A percentile compares a stretch with the other conserved stretches of the same genome.
Evolutionary conservation across 2,797 vertebrate genomes (phyloP).

Genomic region (Oreochromis grahami): DNA sequence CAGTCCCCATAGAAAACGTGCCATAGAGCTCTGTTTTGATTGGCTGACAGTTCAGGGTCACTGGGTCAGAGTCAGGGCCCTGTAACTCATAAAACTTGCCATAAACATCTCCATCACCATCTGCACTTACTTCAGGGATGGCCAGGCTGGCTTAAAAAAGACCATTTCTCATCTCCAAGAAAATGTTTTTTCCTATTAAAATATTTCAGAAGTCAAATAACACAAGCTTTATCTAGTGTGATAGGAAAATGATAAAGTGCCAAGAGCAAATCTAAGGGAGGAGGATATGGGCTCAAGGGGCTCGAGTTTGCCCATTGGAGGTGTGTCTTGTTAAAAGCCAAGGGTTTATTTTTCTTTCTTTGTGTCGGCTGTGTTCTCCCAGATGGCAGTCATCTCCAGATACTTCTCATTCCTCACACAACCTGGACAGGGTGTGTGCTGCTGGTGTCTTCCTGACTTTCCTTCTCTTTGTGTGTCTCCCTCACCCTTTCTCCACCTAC

Average conservation of each 20-base stretch:
- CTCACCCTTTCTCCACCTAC: slow-evolving; percentile 45
- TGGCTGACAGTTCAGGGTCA: slow-evolving; percentile 74
- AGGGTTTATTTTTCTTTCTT: slow-evolving; percentile 72
- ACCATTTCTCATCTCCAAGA: slow-evolving; percentile 39
- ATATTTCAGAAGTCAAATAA: slow-evolving; percentile 65
- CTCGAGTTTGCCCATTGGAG: slow-evolving; percentile 62
- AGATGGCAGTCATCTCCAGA: slow-evolving; percentile 79
- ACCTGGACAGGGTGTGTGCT: slow-evolving; percentile 74
- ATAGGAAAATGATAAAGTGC: slow-evolving; percentile 66
- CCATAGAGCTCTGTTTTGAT: slow-evolving; percentile 67
- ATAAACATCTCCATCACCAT: slow-evolving; percentile 72
- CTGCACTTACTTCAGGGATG: slow-evolving; percentile 58
- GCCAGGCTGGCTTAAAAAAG: slow-evolving; percentile 32
- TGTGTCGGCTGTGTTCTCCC: slow-evolving; percentile 68
- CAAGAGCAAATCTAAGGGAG: slow-evolving; percentile 60
- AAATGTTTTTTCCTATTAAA: slow-evolving; percentile 42
- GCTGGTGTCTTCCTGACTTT: slow-evolving; percentile 54
- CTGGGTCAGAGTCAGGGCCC: slow-evolving; percentile 62
- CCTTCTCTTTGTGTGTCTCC: slow-evolving; percentile 34
- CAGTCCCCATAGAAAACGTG: slow-evolving; percentile 71
- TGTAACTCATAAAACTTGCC: slow-evolving; percentile 70
- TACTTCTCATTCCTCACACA: slow-evolving; percentile 76
- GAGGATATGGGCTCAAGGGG: slow-evolving; percentile 55
- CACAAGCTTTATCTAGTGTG: slow-evolving; percentile 60
- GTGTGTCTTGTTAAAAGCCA: slow-evolving; percentile 71